Evolutionary conservation across 2,888 invertebrate species (phyloP), one percentile per base, ranked within the genome.

Genomic region (Yponomeuta sedellus): DNA sequence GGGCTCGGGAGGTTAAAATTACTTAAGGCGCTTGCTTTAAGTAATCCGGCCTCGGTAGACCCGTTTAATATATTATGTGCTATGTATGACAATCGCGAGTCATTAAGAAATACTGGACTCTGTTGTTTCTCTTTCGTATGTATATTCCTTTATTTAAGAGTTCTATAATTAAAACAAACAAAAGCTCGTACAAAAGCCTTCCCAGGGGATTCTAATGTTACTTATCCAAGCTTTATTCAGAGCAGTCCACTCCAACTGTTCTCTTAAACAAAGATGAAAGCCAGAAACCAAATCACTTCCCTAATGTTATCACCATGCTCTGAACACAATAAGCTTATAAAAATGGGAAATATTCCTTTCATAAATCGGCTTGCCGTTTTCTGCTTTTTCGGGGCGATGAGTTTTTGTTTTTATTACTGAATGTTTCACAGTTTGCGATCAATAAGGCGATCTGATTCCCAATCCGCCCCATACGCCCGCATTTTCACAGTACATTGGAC

Each of bases 401-500:
- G 44, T 52, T 52, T 74, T 75, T 76, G 71, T 73, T 76, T 72
- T 73, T 73, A 69, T 71, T 73, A 69, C 72, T 73, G 73, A 76
- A 76, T 74, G 70, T 75, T 78, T 73, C 71, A 71, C 75, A 75
- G 75, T 74, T 74, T 74, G 69, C 71, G 71, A 73, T 73, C 72
- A 74, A 74, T 72, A 73, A 69, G 70, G 73, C 74, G 77, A 74
- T 79, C 64, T 66, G 25, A 25, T 25, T 25, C 25, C 5, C 22
- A 61, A 66, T 66, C 52, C 57, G 61, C 61, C 52, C 40, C 61
- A 61, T 61, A 61, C 77, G 72, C 81, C 81, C 80, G 82, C 82
- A 82, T 82, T 84, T 82, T 82, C 79, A 77, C 79, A 78, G 81
- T 82, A 83, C 84, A 84, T 82, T 79, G 82, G 78, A 77, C 79